These are phyloP conservation scores for Catharus fuscescens DNA, from an alignment of 2,113 vertebrate species.

Conservation along the genomic window DNA sequence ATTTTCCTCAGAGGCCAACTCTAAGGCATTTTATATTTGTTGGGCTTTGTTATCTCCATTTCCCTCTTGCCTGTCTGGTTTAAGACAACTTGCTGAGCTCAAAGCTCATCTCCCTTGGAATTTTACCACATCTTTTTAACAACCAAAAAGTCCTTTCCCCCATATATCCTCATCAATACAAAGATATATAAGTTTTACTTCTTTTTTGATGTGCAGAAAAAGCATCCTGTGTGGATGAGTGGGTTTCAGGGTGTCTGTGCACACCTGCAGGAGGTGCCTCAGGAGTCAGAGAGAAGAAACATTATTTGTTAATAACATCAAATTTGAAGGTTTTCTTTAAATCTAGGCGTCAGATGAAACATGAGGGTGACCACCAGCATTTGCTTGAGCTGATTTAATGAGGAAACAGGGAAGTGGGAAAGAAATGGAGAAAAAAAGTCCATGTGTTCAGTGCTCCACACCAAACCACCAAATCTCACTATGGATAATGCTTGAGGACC, in stretches of 20 bases:
- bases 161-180: background rate
- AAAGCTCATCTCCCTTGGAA: background rate
- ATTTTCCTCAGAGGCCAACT: background rate
- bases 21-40: background rate
- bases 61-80: background rate
- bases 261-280: background rate
- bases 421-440: background rate
- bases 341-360: background rate
- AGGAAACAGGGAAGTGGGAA: background rate
- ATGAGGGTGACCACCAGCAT: background rate
- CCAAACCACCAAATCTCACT: background rate
- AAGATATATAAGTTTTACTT: background rate
- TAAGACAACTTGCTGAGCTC: background rate
- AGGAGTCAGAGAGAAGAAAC: background rate
- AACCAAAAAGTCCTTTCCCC: background rate
- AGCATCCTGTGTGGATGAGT: background rate
- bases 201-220: background rate
- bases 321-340: background rate
- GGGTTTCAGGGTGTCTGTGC: background rate
- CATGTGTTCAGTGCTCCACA: background rate
- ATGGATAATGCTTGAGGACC: accelerated
- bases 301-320: background rate
- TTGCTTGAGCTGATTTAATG: background rate
- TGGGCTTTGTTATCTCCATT: accelerated
- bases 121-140: background rate